These are phyloP conservation scores for Thamnophis sirtalis DNA, from an alignment of 2,113 vertebrate genomes.

Conservation along the genomic window DNA sequence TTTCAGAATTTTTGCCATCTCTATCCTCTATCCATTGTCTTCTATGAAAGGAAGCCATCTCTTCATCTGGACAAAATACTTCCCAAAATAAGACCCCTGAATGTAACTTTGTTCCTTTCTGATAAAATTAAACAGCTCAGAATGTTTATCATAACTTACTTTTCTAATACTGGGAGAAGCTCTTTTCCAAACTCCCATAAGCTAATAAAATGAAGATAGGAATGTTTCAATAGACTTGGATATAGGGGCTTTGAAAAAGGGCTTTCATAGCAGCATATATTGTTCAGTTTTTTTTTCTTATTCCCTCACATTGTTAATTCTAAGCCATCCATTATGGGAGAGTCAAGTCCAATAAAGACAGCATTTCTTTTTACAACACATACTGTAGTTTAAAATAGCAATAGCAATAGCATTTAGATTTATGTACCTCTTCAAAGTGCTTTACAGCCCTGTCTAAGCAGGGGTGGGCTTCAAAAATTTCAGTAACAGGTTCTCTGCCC, in stretches of 20 bases:
- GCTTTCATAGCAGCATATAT: not conserved
- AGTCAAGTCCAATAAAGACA: not conserved
- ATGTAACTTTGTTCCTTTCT: not conserved
- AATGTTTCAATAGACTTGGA: not conserved
- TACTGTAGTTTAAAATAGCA: not conserved
- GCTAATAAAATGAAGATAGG: not conserved
- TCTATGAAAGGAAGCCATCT: not conserved
- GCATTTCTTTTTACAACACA: not conserved
- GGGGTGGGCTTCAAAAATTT: too few relatives aligned
- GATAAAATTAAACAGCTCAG: not conserved
- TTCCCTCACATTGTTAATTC: not conserved
- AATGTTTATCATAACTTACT: not conserved
- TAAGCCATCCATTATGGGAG: not conserved
- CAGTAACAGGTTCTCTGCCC: too few relatives aligned
- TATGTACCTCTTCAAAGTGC: too few relatives aligned
- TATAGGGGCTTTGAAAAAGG: not conserved
- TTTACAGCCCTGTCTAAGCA: too few relatives aligned
- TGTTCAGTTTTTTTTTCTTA: not conserved
- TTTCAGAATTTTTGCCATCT: not conserved
- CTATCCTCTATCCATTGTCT: not conserved
- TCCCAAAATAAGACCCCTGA: not conserved
- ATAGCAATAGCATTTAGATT: too few relatives aligned
- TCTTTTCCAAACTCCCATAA: not conserved
- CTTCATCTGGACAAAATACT: not conserved
- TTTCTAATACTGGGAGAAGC: not conserved